phyloP scores from a whole-genome alignment of 2,113 vertebrate species.

The Acrocephalus arundinaceus region DNA sequence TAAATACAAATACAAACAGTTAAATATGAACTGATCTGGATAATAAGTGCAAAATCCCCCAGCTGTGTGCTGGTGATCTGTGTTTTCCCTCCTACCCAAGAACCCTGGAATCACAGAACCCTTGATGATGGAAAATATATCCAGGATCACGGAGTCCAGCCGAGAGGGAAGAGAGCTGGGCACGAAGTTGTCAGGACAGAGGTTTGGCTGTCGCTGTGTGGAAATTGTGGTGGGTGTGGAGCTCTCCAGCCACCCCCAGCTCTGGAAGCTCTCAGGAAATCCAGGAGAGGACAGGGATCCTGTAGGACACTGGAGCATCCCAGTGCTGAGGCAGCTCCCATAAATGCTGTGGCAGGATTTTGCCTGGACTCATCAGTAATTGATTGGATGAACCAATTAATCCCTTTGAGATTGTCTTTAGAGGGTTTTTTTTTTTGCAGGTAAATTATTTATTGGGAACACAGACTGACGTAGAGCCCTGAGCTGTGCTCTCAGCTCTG shows the following conservation, averaged over 20 bases:
- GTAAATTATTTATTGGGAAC: neutral
- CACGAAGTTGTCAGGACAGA: neutral
- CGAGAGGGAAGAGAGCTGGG: neutral
- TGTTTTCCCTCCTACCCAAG: neutral
- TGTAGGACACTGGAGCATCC: too few species aligned
- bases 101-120: neutral
- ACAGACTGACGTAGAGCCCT: neutral
- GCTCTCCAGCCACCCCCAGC: neutral
- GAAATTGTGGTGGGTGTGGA: neutral
- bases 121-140: accelerated
- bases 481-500: neutral
- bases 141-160: accelerated
- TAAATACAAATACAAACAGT: neutral
- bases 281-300: neutral
- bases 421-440: neutral
- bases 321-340: neutral
- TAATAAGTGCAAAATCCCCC: accelerated
- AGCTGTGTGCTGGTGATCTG: accelerated
- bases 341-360: neutral
- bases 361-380: neutral
- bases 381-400: neutral
- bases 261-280: neutral
- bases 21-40: neutral
- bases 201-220: accelerated
- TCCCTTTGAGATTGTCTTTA: neutral